Evolutionary conservation across 1,140 invertebrate species (phyloP).

Genomic region (Drosophila fuyamai): DNA sequence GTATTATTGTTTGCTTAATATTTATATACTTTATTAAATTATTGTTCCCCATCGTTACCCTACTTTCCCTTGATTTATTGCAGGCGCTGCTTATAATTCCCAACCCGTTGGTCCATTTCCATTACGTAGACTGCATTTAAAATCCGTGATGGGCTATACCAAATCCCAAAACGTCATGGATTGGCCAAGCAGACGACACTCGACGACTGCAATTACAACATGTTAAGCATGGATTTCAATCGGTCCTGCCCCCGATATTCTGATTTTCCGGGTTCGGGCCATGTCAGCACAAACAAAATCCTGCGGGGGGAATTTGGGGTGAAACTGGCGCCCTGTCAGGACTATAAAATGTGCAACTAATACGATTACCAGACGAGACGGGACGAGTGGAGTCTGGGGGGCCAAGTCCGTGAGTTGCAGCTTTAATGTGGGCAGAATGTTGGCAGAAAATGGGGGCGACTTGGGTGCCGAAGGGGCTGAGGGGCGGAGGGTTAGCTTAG

Average conservation of each 20-base stretch:
- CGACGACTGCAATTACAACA: conserved; percentile 60
- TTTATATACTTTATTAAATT: neutral
- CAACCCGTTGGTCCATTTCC: conserved; percentile 2
- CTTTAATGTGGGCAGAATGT: conserved; percentile 37
- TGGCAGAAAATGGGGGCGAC: neutral
- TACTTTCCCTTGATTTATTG: neutral
- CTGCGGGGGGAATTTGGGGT: conserved; percentile 2
- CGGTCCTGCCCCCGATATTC: conserved; percentile 4
- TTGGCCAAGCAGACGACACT: conserved; percentile 26
- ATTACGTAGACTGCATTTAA: neutral
- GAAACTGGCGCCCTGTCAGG: conserved; percentile 40
- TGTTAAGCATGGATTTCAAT: conserved; percentile 57
- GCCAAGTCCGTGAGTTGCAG: conserved; percentile 37
- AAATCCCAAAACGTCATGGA: conserved; percentile 31
- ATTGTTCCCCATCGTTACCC: neutral
- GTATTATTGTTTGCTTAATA: neutral
- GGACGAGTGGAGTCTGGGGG: neutral
- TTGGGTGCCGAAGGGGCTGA: conserved; percentile 1
- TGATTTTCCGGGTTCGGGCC: conserved; percentile 8
- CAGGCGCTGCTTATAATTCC: conserved; percentile 22
- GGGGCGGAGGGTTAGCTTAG: conserved; percentile 22
- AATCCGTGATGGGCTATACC: neutral
- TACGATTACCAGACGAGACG: conserved; percentile 68
- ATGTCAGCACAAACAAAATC: conserved; percentile 37
- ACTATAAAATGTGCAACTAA: conserved; percentile 80